A percentile compares a stretch with the other conserved stretches of the same genome.
phyloP scores from a whole-genome alignment of 2,113 vertebrate genomes.

The Hydrochoerus hydrochaeris region DNA sequence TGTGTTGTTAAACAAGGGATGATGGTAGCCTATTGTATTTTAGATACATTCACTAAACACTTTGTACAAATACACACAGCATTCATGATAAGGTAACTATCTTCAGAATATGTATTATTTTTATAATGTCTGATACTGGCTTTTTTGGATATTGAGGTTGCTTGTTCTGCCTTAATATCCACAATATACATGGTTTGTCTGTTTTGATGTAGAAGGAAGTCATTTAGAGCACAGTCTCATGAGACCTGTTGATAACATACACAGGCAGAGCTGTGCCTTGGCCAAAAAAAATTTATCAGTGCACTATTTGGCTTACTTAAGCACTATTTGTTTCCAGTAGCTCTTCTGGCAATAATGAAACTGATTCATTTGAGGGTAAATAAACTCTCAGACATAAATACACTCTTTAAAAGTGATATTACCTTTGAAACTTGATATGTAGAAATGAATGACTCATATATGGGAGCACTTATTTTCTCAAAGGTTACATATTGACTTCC shows the following conservation, averaged over 20 bases:
- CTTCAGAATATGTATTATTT: not conserved
- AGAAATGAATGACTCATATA: not conserved
- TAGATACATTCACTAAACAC: not conserved
- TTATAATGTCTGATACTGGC: not conserved
- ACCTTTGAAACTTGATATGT: not conserved
- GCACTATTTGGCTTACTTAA: not conserved
- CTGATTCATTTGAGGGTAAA: not conserved
- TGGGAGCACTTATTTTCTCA: not conserved
- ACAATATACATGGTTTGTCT: not conserved
- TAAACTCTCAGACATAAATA: not conserved
- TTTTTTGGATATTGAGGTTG: not conserved
- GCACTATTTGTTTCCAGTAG: not conserved
- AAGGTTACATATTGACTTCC: not conserved
- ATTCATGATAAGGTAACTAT: not conserved
- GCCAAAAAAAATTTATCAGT: not conserved
- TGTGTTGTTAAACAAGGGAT: not conserved
- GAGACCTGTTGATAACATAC: not conserved
- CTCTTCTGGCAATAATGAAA: not conserved
- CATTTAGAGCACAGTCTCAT: not conserved
- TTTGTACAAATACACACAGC: not conserved
- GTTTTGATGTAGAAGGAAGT: not conserved
- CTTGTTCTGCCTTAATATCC: not conserved
- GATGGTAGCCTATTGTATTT: not conserved
- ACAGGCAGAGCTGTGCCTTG: not conserved
- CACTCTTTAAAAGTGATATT: not conserved